A percentile compares a stretch with the other conserved stretches of the same genome.
Conservation (phyloP, 2,113 vertebrate genomes). For the Dicaeum eximium region DNA sequence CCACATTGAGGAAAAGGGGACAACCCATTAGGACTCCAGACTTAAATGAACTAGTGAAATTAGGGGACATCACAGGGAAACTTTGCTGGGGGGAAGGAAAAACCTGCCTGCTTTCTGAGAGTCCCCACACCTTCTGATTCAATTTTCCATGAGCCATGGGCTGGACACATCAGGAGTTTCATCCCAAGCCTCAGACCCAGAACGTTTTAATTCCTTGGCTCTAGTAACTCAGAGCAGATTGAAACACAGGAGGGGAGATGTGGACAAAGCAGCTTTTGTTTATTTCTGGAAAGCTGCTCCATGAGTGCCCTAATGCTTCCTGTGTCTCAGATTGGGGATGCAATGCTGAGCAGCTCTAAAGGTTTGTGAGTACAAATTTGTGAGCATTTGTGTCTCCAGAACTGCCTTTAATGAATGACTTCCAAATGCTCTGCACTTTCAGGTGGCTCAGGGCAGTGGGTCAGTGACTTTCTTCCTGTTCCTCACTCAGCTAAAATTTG, state of each 20-base stretch:
- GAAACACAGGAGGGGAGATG: conserved; percentile 18
- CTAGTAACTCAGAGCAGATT: not conserved
- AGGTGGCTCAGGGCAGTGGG: not conserved
- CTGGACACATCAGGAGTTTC: not conserved
- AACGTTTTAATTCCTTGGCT: conserved; percentile 30
- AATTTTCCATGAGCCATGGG: not conserved
- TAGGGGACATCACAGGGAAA: not conserved
- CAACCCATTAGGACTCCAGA: not conserved
- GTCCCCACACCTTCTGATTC: not conserved
- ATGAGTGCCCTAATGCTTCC: not conserved
- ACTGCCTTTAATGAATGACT: not conserved
- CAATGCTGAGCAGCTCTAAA: not conserved
- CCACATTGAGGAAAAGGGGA: not conserved
- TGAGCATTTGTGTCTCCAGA: fast-evolving
- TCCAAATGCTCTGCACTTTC: not conserved
- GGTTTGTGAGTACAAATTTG: not conserved
- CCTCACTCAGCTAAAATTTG: not conserved
- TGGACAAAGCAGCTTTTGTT: conserved; percentile 37
- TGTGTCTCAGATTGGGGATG: not conserved
- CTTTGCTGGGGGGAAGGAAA: not conserved
- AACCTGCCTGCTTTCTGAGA: not conserved
- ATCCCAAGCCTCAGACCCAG: not conserved
- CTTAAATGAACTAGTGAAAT: not conserved
- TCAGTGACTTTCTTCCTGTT: not conserved
- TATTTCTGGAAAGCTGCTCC: conserved; percentile 28